Conservation (phyloP, 2,888 invertebrate species). For the Drosophila phalerata region DNA sequence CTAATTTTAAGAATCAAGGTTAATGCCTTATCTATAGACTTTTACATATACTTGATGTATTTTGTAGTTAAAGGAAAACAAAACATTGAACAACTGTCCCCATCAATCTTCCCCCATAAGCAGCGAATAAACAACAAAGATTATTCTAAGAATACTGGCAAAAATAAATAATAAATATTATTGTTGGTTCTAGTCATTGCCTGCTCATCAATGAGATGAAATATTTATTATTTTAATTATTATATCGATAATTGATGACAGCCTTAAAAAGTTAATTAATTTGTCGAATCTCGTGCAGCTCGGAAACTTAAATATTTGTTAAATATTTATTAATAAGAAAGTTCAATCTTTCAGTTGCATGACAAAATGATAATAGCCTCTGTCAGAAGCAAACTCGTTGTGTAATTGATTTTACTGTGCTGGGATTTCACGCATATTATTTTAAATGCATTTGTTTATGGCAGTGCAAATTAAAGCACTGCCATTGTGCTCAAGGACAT, state of each 20-base stretch:
- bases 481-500: conserved; percentile 22
- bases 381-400: conserved; percentile 7
- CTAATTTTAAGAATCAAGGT: conserved; percentile 74
- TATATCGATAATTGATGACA: background rate
- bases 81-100: conserved; percentile 75
- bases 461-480: conserved; percentile 35
- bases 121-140: conserved; percentile 38
- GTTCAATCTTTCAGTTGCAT: conserved; percentile 3
- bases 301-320: background rate
- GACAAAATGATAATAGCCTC: background rate
- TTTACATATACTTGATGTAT: conserved; percentile 11
- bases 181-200: conserved; percentile 16
- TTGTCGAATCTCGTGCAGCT: background rate
- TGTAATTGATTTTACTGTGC: conserved; percentile 7
- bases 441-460: conserved; percentile 54
- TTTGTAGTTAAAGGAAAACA: conserved; percentile 39
- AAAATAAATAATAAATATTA: conserved; percentile 49
- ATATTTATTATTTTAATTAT: conserved; percentile 35
- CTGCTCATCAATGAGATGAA: conserved; percentile 2
- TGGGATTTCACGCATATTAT: conserved; percentile 17
- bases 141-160: conserved; percentile 10
- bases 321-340: background rate
- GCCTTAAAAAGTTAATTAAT: background rate
- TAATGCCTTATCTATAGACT: conserved; percentile 46
- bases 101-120: conserved; percentile 64